These are phyloP conservation scores for Panorpa germanica DNA, from an alignment of 2,888 invertebrate species.

Conservation along the genomic window DNA sequence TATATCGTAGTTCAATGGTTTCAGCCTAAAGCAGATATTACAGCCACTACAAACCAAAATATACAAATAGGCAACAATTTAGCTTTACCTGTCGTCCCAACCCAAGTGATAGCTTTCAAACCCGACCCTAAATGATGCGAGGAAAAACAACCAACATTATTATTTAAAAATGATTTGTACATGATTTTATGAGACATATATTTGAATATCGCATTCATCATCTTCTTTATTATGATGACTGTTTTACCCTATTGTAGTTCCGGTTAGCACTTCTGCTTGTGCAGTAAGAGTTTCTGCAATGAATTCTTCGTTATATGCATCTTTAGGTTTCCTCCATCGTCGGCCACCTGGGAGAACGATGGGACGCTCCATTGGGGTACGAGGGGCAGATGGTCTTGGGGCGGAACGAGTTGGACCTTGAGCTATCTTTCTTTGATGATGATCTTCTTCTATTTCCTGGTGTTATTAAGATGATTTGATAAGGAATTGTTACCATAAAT, in stretches of 20 bases:
- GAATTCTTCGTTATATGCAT: constrained; percentile 76
- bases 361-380: constrained; percentile 46
- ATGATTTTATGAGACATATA: constrained; percentile 2
- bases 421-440: constrained; percentile 25
- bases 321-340: constrained; percentile 63
- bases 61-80: neutral
- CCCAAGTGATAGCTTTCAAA: constrained; percentile 23
- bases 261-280: constrained; percentile 71
- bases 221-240: no score
- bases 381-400: constrained; percentile 31
- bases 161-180: neutral
- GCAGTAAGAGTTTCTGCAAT: constrained; percentile 70
- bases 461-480: constrained; percentile 8
- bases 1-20: no score
- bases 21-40: no score
- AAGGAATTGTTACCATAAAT: constrained; percentile 6
- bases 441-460: constrained; percentile 29
- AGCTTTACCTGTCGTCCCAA: constrained; percentile 23
- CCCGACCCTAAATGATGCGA: constrained; percentile 16
- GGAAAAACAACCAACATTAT: constrained; percentile 3
- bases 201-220: constrained; percentile 3
- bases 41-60: no score
- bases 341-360: constrained; percentile 60
- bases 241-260: constrained; percentile 66
- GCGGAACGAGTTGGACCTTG: constrained; percentile 28